Conservation (phyloP, 2,888 invertebrate genomes). For the Chorisops tibialis region DNA sequence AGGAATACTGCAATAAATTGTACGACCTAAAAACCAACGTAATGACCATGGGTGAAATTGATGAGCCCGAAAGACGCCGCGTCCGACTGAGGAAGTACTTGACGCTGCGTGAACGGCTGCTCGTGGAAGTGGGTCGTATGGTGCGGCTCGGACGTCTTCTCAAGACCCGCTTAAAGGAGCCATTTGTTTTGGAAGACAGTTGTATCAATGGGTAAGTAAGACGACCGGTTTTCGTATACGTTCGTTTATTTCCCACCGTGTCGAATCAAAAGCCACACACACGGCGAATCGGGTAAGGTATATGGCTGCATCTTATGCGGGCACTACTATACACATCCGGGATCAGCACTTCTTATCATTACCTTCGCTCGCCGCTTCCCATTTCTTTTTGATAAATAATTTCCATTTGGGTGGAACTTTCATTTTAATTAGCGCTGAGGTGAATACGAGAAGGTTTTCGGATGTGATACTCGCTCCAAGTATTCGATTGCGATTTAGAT, state of each 20-base stretch:
- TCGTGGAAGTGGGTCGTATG: constrained; percentile 70
- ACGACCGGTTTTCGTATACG: background rate
- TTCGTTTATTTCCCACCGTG: background rate
- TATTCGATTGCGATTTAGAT: too few species aligned
- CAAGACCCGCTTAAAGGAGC: constrained; percentile 63
- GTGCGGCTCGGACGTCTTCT: constrained; percentile 66
- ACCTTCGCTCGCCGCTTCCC: background rate
- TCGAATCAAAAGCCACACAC: background rate
- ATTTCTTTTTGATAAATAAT: background rate
- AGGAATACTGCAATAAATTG: constrained; percentile 62
- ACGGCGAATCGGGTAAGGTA: background rate
- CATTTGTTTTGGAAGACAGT: constrained; percentile 52
- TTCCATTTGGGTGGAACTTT: too few species aligned
- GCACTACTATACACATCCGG: background rate
- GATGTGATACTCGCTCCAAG: too few species aligned
- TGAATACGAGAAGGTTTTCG: too few species aligned
- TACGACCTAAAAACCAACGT: constrained; percentile 60
- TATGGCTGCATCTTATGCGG: background rate
- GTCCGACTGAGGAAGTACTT: constrained; percentile 57
- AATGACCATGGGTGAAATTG: constrained; percentile 50
- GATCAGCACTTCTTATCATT: background rate
- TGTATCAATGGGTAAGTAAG: constrained; percentile 25
- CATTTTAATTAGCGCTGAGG: too few species aligned
- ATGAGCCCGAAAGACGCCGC: constrained; percentile 52
- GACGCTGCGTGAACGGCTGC: constrained; percentile 59